Evolutionary conservation across 2,888 invertebrate genomes (phyloP), one percentile per base, ranked within the genome.

Genomic region (Gisinianus flammeolus): DNA sequence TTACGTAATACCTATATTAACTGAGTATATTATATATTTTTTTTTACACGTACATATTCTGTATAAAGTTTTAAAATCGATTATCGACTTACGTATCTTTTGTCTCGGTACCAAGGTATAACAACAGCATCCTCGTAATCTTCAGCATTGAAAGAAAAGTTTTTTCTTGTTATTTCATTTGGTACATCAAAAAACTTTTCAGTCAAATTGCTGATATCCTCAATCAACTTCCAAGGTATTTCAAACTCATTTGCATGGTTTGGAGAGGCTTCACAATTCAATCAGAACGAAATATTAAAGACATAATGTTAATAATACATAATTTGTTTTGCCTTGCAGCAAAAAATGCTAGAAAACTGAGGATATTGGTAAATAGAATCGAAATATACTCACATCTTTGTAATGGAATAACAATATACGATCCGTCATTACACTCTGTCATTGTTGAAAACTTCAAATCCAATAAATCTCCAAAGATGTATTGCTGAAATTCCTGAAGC

Each of bases 81-180:
- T n/a, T 22, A 58, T n/a, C 22, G 31, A 66, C 64, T 35, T 68
- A 56, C 76, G 28, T 31, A 30, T 72, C 72, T 44, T 74, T 76
- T 62, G 16, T 87, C 87, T 83, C 92, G 89, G 86, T 98, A 98
- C 91, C 94, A 95, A 0, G 97, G 97, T 79, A 92, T 91, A 0
- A 98, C 93, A 0, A 98, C 91, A 64, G 91, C 90, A 83, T 93
- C 89, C 33, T 91, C 88, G 86, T 93, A 95, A 26, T 89, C 89
- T 54, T 91, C 90, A 12, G 88, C 87, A 0, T 88, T 88, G 12
- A 93, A 91, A 0, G 86, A 80, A 69, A 91, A 86, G 0, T 87
- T 85, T 31, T 86, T 85, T 67, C 90, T 88, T 82, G 91, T 90
- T 77, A 88, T 87, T 4, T 58, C 35, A 12, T 16, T 12, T 19